Percentiles rank a stretch among this genome's conserved stretches.
These are phyloP conservation scores for Malurus melanocephalus DNA, from an alignment of 2,113 vertebrate genomes.

Conservation along the genomic window DNA sequence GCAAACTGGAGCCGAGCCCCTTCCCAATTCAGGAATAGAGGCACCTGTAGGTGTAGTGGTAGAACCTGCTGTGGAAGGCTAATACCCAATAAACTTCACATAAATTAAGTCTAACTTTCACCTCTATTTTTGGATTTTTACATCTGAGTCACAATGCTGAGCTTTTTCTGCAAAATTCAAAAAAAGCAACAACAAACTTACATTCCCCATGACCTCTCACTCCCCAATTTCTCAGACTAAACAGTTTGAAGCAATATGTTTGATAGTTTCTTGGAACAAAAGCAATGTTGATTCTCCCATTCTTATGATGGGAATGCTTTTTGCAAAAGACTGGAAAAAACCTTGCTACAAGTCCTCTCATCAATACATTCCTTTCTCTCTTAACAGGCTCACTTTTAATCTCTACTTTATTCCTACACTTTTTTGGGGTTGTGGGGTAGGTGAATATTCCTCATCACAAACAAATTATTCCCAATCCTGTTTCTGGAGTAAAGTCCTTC, in stretches of 20 bases:
- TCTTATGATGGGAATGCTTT: not conserved
- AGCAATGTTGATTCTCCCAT: not conserved
- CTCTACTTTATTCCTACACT: not conserved
- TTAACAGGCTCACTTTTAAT: not conserved
- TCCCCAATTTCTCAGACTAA: not conserved
- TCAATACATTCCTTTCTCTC: not conserved
- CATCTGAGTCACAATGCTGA: not conserved
- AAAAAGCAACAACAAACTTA: not conserved
- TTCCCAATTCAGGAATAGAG: not conserved
- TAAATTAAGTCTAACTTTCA: not conserved
- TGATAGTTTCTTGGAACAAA: not conserved
- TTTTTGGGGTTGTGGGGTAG: not conserved
- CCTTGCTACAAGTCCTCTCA: not conserved
- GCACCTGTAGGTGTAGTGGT: not conserved
- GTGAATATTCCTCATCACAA: not conserved
- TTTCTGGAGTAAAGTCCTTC: not conserved
- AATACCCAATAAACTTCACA: not conserved
- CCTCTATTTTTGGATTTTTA: not conserved
- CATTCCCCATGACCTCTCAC: not conserved
- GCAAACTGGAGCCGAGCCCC: not conserved
- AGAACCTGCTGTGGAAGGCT: not conserved
- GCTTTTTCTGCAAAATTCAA: not conserved
- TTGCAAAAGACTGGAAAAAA: not conserved
- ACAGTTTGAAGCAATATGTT: not conserved
- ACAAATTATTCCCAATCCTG: not conserved